Conservation (phyloP, 2,797 vertebrate genomes). For the Hyperoplus immaculatus region DNA sequence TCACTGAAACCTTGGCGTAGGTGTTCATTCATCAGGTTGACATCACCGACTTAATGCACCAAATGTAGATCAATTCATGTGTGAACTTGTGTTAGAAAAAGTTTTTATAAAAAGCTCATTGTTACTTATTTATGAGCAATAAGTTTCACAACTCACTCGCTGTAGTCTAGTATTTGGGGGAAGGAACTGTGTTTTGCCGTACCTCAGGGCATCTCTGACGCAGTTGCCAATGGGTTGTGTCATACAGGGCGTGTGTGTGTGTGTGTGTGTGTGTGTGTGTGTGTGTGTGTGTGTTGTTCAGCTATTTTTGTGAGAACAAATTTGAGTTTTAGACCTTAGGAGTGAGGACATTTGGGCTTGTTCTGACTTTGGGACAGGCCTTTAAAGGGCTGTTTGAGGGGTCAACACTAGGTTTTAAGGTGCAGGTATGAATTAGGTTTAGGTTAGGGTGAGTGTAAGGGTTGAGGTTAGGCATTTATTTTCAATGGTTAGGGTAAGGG, state of each 20-base stretch:
- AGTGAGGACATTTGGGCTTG: too few species aligned
- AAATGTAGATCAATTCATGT: not conserved
- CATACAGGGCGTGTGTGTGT: conserved; percentile 49
- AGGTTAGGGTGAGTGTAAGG: too few species aligned
- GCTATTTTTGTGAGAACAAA: too few species aligned
- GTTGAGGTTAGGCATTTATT: too few species aligned
- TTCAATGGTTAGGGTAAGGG: too few species aligned
- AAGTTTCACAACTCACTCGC: conserved; percentile 11
- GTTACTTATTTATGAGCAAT: not conserved
- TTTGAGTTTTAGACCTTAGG: too few species aligned
- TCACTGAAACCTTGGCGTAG: too few species aligned
- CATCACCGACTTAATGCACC: not conserved
- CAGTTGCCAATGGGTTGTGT: conserved; percentile 63
- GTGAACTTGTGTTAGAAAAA: not conserved
- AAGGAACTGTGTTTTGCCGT: conserved; percentile 46
- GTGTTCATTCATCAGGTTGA: not conserved
- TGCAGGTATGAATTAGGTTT: too few species aligned
- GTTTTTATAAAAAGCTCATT: not conserved
- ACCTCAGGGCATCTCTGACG: conserved; percentile 57
- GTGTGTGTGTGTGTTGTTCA: conserved; percentile 56
- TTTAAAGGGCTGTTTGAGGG: too few species aligned
- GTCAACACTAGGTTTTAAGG: too few species aligned
- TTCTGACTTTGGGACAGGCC: too few species aligned
- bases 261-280: conserved; percentile 58
- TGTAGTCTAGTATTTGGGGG: conserved; percentile 9